Conservation (phyloP, 2,113 vertebrate species). For the Triplophysa tibetana region DNA sequence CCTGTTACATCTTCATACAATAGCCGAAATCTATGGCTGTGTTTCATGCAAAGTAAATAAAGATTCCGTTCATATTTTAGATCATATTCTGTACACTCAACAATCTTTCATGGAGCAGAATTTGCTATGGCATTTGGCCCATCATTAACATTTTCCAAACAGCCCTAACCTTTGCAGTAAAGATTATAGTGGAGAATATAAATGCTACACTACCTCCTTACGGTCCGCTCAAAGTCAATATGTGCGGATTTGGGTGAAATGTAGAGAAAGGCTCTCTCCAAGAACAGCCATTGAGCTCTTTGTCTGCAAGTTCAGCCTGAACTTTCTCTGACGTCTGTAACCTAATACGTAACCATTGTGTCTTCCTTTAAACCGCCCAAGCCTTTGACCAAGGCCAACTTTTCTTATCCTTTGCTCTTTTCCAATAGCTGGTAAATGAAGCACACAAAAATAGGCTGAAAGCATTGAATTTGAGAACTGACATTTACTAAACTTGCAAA, state of each 20-base stretch:
- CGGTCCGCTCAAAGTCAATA: slow-evolving; percentile 26
- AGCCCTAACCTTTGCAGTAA: slow-evolving; percentile 34
- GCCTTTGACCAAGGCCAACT: slow-evolving; percentile 25
- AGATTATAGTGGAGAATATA: slow-evolving; percentile 37
- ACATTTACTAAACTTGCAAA: slow-evolving; percentile 16
- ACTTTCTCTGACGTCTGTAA: slow-evolving; percentile 7
- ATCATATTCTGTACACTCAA: slow-evolving; percentile 17
- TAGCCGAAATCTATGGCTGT: too few relatives aligned
- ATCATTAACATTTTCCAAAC: slow-evolving; percentile 42
- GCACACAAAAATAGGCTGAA: not conserved
- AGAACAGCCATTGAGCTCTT: slow-evolving; percentile 6
- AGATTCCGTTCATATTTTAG: not conserved
- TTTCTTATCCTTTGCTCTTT: slow-evolving; percentile 33
- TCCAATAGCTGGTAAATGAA: slow-evolving; percentile 2
- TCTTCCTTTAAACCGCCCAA: slow-evolving; percentile 21
- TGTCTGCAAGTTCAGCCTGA: slow-evolving; percentile 16
- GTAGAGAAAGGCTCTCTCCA: slow-evolving; percentile 6
- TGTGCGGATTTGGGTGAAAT: slow-evolving; percentile 43
- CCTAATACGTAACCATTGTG: not conserved
- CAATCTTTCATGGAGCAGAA: slow-evolving; percentile 20
- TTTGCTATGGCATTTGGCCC: slow-evolving; percentile 23
- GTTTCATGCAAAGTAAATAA: not conserved
- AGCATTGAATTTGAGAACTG: not conserved
- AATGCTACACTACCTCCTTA: slow-evolving; percentile 14
- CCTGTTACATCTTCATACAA: not conserved